Evolutionary conservation across 2,888 invertebrate genomes (phyloP).

Genomic region (Caenorhabditis panamensis): DNA sequence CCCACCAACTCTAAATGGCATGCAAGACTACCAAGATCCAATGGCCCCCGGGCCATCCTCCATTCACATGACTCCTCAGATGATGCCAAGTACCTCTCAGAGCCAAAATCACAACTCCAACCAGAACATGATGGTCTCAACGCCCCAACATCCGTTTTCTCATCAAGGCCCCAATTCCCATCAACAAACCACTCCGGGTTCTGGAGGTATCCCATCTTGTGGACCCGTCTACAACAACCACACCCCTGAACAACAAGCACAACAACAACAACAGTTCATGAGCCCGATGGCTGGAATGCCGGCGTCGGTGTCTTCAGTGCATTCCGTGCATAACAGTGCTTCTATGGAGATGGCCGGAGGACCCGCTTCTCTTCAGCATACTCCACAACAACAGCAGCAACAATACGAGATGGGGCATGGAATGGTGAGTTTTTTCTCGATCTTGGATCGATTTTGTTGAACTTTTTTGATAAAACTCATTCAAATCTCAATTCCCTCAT

Average conservation of each 20-base stretch:
- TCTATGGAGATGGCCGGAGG: conserved; percentile 61
- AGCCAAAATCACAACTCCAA: neutral
- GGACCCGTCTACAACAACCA: conserved; percentile 50
- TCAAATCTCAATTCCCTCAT: too few species aligned
- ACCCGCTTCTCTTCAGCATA: conserved; percentile 31
- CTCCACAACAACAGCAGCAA: conserved; percentile 35
- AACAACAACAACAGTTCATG: conserved; percentile 55
- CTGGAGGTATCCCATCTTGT: conserved; percentile 63
- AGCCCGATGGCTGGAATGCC: conserved; percentile 66
- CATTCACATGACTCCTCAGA: conserved; percentile 32
- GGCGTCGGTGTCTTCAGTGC: conserved; percentile 65
- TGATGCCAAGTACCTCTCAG: conserved; percentile 5
- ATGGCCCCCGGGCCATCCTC: conserved; percentile 22
- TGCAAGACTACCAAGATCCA: conserved; percentile 23
- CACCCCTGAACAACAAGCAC: conserved; percentile 63
- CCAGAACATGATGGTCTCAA: conserved; percentile 37
- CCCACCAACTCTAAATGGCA: conserved; percentile 35
- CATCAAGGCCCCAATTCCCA: conserved; percentile 45
- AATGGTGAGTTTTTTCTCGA: too few species aligned
- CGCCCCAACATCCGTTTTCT: conserved; percentile 43
- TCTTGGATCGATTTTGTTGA: too few species aligned
- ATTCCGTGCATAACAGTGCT: conserved; percentile 63
- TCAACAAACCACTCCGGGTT: conserved; percentile 68
- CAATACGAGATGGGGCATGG: conserved; percentile 38
- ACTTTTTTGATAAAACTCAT: neutral